A percentile compares a stretch with the other conserved stretches of the same genome.
phyloP scores from a whole-genome alignment of 2,888 invertebrate genomes.

The Alcis repandata region DNA sequence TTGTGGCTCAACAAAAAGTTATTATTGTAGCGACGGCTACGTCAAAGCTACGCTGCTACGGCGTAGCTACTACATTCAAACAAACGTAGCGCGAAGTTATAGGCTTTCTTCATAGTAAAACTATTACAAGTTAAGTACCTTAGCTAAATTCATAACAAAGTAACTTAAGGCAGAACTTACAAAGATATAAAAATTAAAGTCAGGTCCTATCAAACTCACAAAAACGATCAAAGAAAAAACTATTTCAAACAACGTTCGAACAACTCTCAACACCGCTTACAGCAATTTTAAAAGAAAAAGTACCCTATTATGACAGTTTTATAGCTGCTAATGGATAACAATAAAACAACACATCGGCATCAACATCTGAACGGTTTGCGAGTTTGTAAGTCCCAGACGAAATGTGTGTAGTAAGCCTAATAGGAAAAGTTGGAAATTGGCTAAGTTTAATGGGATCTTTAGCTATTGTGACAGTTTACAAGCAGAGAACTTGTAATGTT shows the following conservation, averaged over 20 bases:
- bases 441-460: slow-evolving; percentile 81
- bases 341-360: slow-evolving; percentile 45
- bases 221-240: neutral
- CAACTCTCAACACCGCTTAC: neutral
- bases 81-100: too few relatives aligned
- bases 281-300: slow-evolving; percentile 9
- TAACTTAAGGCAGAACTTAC: too few relatives aligned
- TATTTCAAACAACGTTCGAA: neutral
- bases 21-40: neutral
- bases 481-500: slow-evolving; percentile 62
- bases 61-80: neutral
- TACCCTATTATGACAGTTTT: slow-evolving; percentile 22
- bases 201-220: too few relatives aligned
- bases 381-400: slow-evolving; percentile 49
- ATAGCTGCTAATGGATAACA: slow-evolving; percentile 30
- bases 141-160: too few relatives aligned
- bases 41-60: neutral
- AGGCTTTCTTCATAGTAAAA: too few relatives aligned
- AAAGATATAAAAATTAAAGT: too few relatives aligned
- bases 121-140: too few relatives aligned
- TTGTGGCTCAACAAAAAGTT: neutral
- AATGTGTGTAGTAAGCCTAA: slow-evolving; percentile 74
- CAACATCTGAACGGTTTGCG: slow-evolving; percentile 47
- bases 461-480: slow-evolving; percentile 80
- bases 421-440: slow-evolving; percentile 81